Evolutionary conservation across 2,888 invertebrate species (phyloP).

Genomic region (Drosophila formosana): DNA sequence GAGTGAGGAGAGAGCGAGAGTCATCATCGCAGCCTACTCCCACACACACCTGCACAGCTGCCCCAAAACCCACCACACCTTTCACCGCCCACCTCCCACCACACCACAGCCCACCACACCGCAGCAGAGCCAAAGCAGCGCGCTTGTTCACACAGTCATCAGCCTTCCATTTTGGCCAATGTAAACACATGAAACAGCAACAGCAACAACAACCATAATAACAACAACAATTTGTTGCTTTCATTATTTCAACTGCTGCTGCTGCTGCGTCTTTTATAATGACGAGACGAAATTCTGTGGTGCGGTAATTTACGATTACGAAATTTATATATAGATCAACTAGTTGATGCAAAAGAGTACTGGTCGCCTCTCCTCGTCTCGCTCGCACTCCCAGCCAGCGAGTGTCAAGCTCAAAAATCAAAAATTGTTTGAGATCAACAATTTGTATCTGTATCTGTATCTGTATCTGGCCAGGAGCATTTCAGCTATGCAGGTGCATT

Average conservation of each 20-base stretch:
- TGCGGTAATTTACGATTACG: constrained; percentile 76
- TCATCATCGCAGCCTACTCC: constrained; percentile 53
- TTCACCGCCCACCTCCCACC: constrained; percentile 8
- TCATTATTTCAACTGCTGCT: constrained; percentile 51
- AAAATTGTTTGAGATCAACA: constrained; percentile 44
- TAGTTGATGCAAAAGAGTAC: constrained; percentile 5
- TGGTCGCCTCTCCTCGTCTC: neutral
- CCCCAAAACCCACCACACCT: constrained; percentile 15
- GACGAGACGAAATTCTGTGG: constrained; percentile 72
- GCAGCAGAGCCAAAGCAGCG: neutral
- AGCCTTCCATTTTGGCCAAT: constrained; percentile 56
- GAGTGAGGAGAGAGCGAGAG: constrained; percentile 20
- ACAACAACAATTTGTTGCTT: constrained; percentile 50
- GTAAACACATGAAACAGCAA: constrained; percentile 47
- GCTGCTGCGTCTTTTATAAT: constrained; percentile 51
- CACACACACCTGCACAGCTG: constrained; percentile 47
- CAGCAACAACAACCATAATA: constrained; percentile 33
- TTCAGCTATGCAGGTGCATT: constrained; percentile 21
- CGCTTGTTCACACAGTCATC: constrained; percentile 49
- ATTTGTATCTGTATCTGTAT: neutral
- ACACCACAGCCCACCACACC: neutral
- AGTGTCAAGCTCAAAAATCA: constrained; percentile 71
- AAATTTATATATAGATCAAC: constrained; percentile 62
- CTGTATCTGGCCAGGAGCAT: constrained; percentile 36
- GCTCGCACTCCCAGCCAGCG: neutral